A percentile compares a stretch with the other conserved stretches of the same genome.
phyloP scores from a whole-genome alignment of 2,888 invertebrate species.

The Apomyelois bistriatella region DNA sequence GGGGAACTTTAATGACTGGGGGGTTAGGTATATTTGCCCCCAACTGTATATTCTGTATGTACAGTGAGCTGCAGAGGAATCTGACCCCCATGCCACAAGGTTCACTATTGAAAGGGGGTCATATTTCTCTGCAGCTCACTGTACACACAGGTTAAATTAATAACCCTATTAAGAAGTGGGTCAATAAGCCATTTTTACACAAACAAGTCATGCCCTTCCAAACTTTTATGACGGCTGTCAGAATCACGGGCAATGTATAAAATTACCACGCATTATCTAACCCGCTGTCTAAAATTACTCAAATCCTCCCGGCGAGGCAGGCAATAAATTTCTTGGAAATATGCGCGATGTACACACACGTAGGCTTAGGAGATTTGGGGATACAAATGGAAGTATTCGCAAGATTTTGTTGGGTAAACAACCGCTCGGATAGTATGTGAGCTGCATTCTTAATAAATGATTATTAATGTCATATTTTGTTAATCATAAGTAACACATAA shows the following conservation, averaged over 20 bases:
- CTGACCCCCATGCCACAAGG: no score
- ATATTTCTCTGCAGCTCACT: no score
- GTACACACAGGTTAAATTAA: no score
- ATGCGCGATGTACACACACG: conserved; percentile 28
- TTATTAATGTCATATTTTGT: not conserved
- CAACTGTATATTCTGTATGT: no score
- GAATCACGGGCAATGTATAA: conserved; percentile 13
- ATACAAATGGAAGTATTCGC: conserved; percentile 26
- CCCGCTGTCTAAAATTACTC: conserved; percentile 30
- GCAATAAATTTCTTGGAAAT: conserved; percentile 39
- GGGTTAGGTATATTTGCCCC: no score
- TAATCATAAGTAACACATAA: no score
- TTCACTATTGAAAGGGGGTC: no score
- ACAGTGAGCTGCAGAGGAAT: no score
- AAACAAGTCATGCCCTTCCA: not conserved
- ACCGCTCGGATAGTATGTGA: conserved; percentile 11
- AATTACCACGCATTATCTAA: conserved; percentile 20
- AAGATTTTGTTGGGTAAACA: conserved; percentile 23
- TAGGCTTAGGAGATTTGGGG: conserved; percentile 37
- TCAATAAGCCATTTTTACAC: not conserved
- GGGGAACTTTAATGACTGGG: no score
- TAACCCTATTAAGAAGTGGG: no score
- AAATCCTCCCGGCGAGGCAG: conserved; percentile 27
- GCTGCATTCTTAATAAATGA: not conserved
- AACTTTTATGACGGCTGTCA: conserved; percentile 1